Conservation (phyloP, 2,888 invertebrate genomes). For the Lumbricus terrestris region DNA sequence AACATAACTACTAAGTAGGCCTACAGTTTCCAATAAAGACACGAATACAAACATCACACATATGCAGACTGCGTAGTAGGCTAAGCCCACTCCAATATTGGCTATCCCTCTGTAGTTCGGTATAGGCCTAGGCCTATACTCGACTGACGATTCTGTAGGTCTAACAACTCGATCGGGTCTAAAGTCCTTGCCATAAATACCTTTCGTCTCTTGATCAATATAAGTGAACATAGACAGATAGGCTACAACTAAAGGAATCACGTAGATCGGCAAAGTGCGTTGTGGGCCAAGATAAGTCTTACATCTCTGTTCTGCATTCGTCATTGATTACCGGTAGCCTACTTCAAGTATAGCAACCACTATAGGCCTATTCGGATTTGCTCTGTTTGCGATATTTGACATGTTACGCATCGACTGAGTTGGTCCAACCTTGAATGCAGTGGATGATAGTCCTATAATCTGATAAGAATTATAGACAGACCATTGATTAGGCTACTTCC, state of each 20-base stretch:
- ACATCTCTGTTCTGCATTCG: neutral
- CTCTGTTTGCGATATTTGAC: neutral
- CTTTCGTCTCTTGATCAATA: neutral
- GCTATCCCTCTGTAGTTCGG: neutral
- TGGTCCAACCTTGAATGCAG: neutral
- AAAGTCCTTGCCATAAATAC: neutral
- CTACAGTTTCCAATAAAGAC: neutral
- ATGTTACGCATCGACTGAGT: neutral
- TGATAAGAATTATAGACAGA: neutral
- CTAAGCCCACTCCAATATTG: neutral
- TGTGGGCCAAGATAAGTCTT: neutral
- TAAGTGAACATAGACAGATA: neutral
- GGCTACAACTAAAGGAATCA: neutral
- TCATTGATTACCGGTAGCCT: no score
- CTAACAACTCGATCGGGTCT: neutral
- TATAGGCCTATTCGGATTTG: neutral
- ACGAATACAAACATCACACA: neutral
- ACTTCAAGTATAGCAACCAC: neutral
- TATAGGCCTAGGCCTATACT: neutral
- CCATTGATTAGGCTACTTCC: neutral
- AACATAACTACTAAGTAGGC: no score
- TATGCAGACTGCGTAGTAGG: neutral
- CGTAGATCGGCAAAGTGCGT: neutral
- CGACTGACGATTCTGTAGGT: neutral
- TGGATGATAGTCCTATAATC: neutral